phyloP scores from a whole-genome alignment of 2,113 vertebrate species.

The Pygoscelis antarcticus region DNA sequence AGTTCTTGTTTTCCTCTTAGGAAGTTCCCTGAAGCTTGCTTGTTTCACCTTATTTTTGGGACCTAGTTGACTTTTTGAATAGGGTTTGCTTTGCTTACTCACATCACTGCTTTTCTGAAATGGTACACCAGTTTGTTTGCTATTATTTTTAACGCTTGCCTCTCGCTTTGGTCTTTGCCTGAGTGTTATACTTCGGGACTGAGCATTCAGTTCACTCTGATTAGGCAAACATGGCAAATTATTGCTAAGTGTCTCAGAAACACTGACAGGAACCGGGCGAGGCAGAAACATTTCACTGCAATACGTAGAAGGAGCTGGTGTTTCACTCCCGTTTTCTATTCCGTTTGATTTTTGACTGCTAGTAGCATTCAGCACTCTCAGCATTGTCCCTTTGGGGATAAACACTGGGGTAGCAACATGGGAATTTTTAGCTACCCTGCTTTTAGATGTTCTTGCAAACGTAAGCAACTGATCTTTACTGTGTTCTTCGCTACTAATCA shows the following conservation, averaged over 20 bases:
- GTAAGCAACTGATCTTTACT: not conserved
- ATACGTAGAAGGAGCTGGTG: not conserved
- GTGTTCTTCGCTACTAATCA: not conserved
- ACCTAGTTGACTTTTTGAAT: constrained; percentile 5
- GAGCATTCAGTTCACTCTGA: not conserved
- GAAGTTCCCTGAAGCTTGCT: constrained; percentile 59
- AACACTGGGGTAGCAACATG: constrained; percentile 68
- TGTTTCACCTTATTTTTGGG: constrained; percentile 64
- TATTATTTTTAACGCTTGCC: not conserved
- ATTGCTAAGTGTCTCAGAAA: not conserved
- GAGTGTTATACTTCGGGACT: not conserved
- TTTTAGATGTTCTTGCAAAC: constrained; percentile 21
- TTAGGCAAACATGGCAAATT: not conserved
- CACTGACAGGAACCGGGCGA: constrained; percentile 45
- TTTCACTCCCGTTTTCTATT: not conserved
- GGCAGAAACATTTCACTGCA: constrained; percentile 55
- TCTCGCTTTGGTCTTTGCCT: constrained; percentile 64
- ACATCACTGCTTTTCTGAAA: constrained; percentile 12
- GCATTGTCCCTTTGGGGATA: constrained; percentile 78
- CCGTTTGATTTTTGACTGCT: constrained; percentile 2
- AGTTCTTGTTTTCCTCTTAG: constrained; percentile 64
- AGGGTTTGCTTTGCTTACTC: constrained; percentile 33
- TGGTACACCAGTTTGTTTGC: not conserved
- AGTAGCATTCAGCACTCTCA: constrained; percentile 73
- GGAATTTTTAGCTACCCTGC: constrained; percentile 46